Evolutionary conservation across 2,888 invertebrate species (phyloP), one percentile per base, ranked within the genome.

Genomic region (Aphidius colemani): DNA sequence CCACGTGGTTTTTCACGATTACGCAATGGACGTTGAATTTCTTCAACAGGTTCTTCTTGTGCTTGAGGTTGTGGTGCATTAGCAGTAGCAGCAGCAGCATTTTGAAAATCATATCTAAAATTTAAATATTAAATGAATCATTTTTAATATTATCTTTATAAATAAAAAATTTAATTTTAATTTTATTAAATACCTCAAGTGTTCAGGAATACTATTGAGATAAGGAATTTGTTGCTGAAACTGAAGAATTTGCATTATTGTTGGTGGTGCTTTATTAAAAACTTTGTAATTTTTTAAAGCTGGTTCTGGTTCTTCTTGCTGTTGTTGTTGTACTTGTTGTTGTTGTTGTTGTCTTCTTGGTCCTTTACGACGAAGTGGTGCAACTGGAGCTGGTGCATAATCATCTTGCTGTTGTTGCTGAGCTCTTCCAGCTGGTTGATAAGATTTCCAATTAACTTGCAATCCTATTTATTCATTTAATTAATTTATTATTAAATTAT

Each of bases 201-300:
- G 79, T 66, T 78, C 78, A 8, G 80, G 81, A 49, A 81, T 78
- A 61, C 75, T 74, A 67, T 79, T 79, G 50, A 77, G 56, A 67
- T 80, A 81, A n/a, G 81, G 81, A 64, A 81, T 77, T 63, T 80
- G 78, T 11, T 75, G 74, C 63, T 81, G 81, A 60, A 74, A 80
- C 43, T 78, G 75, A 8, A 81, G 72, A 44, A 81, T 59, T 60
- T 81, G 76, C 41, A 78, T 77, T 46, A 82, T 80, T 44, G 76
- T 74, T 5, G 76, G 66, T 0, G 82, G 80, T 7, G 80, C 78
- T 51, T 75, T 77, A 8, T 74, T 70, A 49, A 73, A 75, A n/a
- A 77, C 69, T 43, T 70, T 74, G 68, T 78, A 78, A 65, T 72
- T 71, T 46, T 65, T 61, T 18, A 55, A 40, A 7, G 46, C 1